Base-by-base conservation (phyloP, 2,113 vertebrate species). In the Neodontobutis hainanensis region DNA sequence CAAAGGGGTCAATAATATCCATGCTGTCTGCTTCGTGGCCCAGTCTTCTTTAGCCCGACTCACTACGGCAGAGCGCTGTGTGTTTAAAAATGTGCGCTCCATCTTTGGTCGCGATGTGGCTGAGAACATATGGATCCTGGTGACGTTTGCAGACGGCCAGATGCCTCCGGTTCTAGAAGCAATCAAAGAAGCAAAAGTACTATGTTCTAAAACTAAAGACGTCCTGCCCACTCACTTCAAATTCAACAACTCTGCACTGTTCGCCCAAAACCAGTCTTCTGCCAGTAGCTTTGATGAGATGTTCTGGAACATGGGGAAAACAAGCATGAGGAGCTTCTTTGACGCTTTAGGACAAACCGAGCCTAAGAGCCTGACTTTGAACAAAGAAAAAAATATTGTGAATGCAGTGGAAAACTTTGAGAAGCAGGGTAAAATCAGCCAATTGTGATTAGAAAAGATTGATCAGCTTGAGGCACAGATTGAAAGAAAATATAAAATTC, bases 171-270 rank as follows among this genome's bases (percentile, higher is more conserved):
- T 87, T 58, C 65, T 90, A 2, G 62, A 76, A 27, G 85, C 64
- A 0, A 77, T 89, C 51, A 81, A 16, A 0, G 59, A 5, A 1
- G 36, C 83, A 7, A 70, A 5, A 0, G 73, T 87, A 10, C 82
- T 80, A 0, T 86, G 87, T 84, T 66, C 68, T 1, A 85, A 78
- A 68, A 53, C 32, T 35, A 2, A 55, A 2, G 60, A 70, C 0
- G 69, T 68, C 0, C 53, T 62, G 5, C 87, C 80, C 0, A 10
- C 75, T 70, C 63, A 85, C 64, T 88, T 88, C 65, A 89, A 88
- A 43, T 89, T 90, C 65, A 90, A 90, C 9, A 89, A 90, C 4
- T 87, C 80, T 35, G 75, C 65, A 0, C 36, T 85, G 43, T 87
- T 81, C 68, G 73, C 81, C 8, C 0, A 67, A 19, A 75, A 83